Evolutionary conservation across 1,140 invertebrate species (phyloP), one percentile per base, ranked within the genome.

Genomic region (Apis dorsata): DNA sequence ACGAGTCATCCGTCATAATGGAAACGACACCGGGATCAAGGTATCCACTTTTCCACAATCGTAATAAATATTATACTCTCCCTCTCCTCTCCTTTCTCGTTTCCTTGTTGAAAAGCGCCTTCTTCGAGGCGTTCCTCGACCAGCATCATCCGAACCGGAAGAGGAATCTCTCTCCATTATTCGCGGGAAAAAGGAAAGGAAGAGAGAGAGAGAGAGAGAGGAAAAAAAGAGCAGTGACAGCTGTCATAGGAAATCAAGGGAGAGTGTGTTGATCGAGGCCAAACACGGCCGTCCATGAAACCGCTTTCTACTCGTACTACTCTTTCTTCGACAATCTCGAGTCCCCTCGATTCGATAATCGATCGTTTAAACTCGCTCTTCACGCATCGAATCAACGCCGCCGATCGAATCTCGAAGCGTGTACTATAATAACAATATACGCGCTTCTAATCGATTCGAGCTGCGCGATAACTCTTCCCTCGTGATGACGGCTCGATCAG

Each of bases 261-360:
- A 65, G 66, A 88, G 79, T 85, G 69, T 77, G 83, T 85, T 74
- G 71, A 87, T 82, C 86, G 83, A 85, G 86, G 83, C 83, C 86
- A 88, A 85, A 88, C 73, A 85, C 86, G 82, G 76, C 79, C 85
- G 66, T 69, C 53, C 83, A 59, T 66, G 73, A 79, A 80, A 89
- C 81, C 81, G 87, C 89, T 90, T 90, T 90, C 89, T 90, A 89
- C 69, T 83, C 57, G 71, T 19, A 71, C 80, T 34, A 71, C 80
- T 34, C 75, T 79, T 80, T 80, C 79, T 66, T 24, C 79, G 79
- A 24, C 24, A 55, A 71, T 74, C 15, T n/a, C 70, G 55, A 24
- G 24, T 24, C 34, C 51, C 63, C 28, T 51, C 68, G 53, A 84
- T 84, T 86, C 86, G 85, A 79, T 86, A 87, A 87, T 80, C 85